Conservation (phyloP, 2,797 vertebrate species). For the Acipenser ruthenus region DNA sequence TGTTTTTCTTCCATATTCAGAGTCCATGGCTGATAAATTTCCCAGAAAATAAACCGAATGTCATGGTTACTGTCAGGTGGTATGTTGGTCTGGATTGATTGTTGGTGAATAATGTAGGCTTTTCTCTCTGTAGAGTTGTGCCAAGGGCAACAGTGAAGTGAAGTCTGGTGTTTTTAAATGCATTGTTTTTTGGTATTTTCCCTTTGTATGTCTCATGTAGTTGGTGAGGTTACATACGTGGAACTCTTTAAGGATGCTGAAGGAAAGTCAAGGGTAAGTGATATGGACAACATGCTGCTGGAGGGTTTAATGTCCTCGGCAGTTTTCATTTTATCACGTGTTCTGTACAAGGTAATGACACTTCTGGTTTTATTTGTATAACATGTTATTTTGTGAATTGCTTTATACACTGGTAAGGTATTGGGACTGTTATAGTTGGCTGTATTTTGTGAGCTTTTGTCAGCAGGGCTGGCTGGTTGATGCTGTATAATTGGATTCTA, state of each 20-base stretch:
- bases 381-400: conserved; percentile 24
- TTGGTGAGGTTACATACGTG: conserved; percentile 99
- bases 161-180: conserved; percentile 95
- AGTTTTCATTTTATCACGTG: conserved; percentile 77
- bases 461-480: conserved; percentile 66
- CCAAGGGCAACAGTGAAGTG: conserved; percentile 90
- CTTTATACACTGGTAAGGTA: conserved; percentile 53
- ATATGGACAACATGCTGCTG: conserved; percentile 90
- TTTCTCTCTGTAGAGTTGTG: conserved; percentile 88
- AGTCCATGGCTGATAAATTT: conserved; percentile 86
- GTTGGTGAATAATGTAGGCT: conserved; percentile 92
- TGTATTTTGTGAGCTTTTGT: conserved; percentile 57
- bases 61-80: conserved; percentile 84
- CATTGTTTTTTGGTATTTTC: conserved; percentile 99
- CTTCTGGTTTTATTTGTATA: conserved; percentile 42
- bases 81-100: conserved; percentile 91
- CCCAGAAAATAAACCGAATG: conserved; percentile 85
- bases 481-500: conserved; percentile 33
- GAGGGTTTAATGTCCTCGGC: conserved; percentile 95
- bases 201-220: conserved; percentile 99
- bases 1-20: conserved; percentile 63
- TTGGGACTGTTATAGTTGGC: conserved; percentile 57
- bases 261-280: conserved; percentile 99
- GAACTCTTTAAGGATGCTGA: conserved; percentile 99
- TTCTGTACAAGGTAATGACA: conserved; percentile 52